Evolutionary conservation across 2,113 vertebrate species (phyloP), one percentile per base, ranked within the genome.

Genomic region (Polyodon spathula): DNA sequence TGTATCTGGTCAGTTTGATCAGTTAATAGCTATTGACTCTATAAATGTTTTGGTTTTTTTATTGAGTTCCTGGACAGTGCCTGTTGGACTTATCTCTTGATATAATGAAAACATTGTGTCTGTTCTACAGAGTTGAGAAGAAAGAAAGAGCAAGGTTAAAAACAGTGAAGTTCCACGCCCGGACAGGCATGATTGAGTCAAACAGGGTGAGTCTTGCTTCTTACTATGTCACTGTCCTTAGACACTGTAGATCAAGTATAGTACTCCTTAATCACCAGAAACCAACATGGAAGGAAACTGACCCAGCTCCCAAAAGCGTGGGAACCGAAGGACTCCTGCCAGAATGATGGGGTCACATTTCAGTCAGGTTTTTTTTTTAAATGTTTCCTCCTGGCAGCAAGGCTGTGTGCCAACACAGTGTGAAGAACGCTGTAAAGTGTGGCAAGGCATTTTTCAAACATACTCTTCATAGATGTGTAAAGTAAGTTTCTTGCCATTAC

Each of bases 111-210:
- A 16, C 43, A 12, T 60, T 56, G 43, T 63, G 38, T 38, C n/a
- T n/a, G 44, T 56, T 17, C 51, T 16, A 43, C 66, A 89, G 87
- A 77, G 87, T 89, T 76, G 86, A 97, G 81, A 98, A 98, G 84
- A 97, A 98, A 76, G 96, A 98, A 73, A 76, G 95, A 62, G 96
- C 95, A 7, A 88, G 95, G 66, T 93, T 97, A 90, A 98, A 98
- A 96, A 97, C 94, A 0, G 95, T 98, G 76, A 98, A 98, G 81
- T 98, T 97, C 80, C 95, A 98, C 56, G 95, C 94, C 75, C 88
- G 95, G 79, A 97, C 95, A 27, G 95, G 95, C 76, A 97, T 98
- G 93, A 97, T 97, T 64, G 95, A 97, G 71, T 93, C 93, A 51
- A 97, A 94, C 77, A 86, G 96, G 91, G 96, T 98, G 88, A 95